These are phyloP conservation scores for Jordanella pulchra DNA, from an alignment of 2,797 vertebrate genomes.

Conservation along the genomic window DNA sequence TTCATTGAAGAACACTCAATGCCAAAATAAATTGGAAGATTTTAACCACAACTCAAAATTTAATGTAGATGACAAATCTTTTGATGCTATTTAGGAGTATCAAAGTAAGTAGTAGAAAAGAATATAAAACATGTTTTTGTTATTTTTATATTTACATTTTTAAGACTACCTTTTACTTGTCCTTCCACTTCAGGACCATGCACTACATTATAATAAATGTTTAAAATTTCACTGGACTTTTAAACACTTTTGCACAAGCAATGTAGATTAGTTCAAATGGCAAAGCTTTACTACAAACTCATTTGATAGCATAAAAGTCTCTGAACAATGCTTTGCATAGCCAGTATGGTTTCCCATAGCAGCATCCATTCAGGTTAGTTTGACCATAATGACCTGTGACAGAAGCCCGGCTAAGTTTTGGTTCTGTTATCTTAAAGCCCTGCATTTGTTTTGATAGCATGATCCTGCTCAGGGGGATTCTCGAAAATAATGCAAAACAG, in stretches of 20 bases:
- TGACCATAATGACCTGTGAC: conserved; percentile 66
- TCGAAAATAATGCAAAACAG: conserved; percentile 69
- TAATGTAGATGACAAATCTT: not conserved
- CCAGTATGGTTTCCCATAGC: conserved; percentile 56
- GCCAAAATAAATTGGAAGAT: not conserved
- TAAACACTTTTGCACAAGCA: not conserved
- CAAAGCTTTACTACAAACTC: conserved; percentile 3
- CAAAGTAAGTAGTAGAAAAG: not conserved
- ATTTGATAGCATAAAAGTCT: not conserved
- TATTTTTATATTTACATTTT: not conserved
- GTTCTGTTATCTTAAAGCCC: conserved; percentile 73
- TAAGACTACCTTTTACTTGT: not conserved
- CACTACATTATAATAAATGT: not conserved
- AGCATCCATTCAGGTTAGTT: conserved; percentile 54
- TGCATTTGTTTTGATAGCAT: conserved; percentile 67
- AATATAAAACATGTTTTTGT: not conserved
- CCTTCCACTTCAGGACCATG: not conserved
- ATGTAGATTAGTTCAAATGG: not conserved
- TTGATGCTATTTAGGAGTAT: not conserved
- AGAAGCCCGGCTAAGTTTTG: conserved; percentile 45
- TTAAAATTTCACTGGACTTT: not conserved
- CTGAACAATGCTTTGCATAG: conserved; percentile 63
- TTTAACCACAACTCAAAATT: not conserved
- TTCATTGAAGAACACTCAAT: not conserved
- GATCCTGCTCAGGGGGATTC: conserved; percentile 38